phyloP scores from a whole-genome alignment of 2,888 invertebrate species.

The Willowsia nigromaculata region DNA sequence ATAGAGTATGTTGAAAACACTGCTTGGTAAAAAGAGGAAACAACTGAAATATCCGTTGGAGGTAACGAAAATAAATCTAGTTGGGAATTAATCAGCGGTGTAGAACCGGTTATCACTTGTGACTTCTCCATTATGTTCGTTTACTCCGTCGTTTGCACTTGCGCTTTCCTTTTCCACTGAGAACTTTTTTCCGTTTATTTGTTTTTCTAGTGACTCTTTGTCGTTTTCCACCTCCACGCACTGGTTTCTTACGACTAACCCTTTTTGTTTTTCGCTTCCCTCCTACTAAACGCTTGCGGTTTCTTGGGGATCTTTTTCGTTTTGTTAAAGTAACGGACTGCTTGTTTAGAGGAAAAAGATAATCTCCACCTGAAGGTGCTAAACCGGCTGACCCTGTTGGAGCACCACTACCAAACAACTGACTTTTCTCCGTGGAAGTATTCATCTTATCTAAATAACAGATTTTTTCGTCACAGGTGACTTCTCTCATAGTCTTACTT shows the following conservation, averaged over 20 bases:
- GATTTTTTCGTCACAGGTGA: neutral
- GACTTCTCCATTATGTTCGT: constrained; percentile 5
- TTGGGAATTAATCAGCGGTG: neutral
- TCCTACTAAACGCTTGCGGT: neutral
- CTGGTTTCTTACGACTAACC: neutral
- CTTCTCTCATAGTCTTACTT: constrained; percentile 10
- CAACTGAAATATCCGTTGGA: neutral
- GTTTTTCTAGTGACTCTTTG: neutral
- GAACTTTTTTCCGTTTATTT: constrained; percentile 2
- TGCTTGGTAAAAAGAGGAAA: neutral
- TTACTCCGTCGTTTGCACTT: no score
- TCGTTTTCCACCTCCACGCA: neutral
- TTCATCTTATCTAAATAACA: no score
- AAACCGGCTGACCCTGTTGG: neutral
- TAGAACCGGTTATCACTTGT: neutral
- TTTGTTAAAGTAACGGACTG: neutral
- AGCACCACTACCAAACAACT: neutral
- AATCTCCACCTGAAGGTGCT: neutral
- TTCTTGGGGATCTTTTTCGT: neutral
- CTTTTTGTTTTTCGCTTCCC: neutral
- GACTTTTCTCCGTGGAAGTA: constrained; percentile 11
- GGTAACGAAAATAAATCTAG: neutral
- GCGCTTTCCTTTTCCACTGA: neutral
- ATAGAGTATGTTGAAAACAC: constrained; percentile 22
- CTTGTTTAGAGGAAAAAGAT: neutral